phyloP scores from a whole-genome alignment of 2,888 invertebrate species.

The Dexiosoma caninum region DNA sequence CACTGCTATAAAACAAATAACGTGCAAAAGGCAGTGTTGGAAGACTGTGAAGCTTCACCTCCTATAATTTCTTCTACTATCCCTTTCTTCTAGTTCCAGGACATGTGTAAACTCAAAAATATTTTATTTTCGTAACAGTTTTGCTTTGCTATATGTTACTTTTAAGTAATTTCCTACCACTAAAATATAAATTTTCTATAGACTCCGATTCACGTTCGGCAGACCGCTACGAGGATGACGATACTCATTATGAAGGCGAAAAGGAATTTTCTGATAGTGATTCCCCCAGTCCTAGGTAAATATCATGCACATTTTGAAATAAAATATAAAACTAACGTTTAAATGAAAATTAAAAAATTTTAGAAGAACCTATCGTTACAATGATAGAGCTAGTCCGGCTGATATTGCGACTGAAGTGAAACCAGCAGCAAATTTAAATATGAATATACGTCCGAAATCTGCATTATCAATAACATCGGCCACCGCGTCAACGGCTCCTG shows the following conservation, averaged over 20 bases:
- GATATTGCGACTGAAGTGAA: constrained; percentile 72
- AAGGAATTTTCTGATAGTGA: constrained; percentile 84
- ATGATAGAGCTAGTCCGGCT: constrained; percentile 76
- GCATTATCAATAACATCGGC: constrained; percentile 74
- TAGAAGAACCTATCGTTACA: constrained; percentile 76
- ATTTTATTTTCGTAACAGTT: too few species aligned
- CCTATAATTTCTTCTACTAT: too few species aligned
- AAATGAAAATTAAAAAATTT: not conserved
- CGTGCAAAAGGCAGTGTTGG: too few species aligned
- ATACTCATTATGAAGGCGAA: constrained; percentile 81
- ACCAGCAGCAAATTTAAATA: constrained; percentile 70
- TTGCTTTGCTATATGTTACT: too few species aligned
- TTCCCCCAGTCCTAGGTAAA: constrained; percentile 78
- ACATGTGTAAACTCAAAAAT: too few species aligned
- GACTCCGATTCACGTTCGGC: constrained; percentile 74
- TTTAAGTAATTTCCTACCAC: not conserved
- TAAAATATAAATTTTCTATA: constrained; percentile 48
- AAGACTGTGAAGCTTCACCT: too few species aligned
- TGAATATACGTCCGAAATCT: constrained; percentile 72
- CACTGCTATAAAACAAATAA: too few species aligned
- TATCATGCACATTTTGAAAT: not conserved
- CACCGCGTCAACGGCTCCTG: constrained; percentile 66
- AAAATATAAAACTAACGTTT: not conserved
- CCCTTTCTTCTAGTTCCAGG: too few species aligned
- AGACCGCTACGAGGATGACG: constrained; percentile 79